Percentiles rank a stretch among this genome's conserved stretches.
Evolutionary conservation across 2,113 vertebrate genomes (phyloP).

Genomic region (Phainopepla nitens): DNA sequence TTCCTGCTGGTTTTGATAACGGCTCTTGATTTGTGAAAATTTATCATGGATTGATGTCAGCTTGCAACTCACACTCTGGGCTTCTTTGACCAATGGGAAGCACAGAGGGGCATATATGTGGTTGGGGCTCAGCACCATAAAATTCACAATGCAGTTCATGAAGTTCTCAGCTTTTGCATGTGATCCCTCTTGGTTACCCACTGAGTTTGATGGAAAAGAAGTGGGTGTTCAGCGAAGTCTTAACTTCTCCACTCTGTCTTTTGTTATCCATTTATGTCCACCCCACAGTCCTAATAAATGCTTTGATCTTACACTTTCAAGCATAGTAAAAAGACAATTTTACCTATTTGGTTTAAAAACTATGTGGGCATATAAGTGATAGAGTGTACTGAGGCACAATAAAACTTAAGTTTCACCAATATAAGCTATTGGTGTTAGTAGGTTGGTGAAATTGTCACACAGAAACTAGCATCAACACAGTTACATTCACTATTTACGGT

Average conservation of each 20-base stretch:
- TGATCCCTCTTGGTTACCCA: neutral
- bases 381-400: neutral
- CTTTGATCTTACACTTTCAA: neutral
- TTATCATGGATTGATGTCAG: slow-evolving; percentile 26
- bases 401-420: neutral
- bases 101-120: neutral
- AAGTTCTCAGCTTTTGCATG: neutral
- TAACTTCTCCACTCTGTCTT: neutral
- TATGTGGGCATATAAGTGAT: neutral
- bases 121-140: neutral
- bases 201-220: neutral
- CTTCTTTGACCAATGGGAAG: slow-evolving; percentile 16
- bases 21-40: slow-evolving; percentile 20
- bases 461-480: neutral
- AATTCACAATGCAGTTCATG: neutral
- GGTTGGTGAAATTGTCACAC: neutral
- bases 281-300: neutral
- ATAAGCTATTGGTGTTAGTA: neutral
- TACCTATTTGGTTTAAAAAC: neutral
- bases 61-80: neutral
- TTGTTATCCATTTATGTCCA: neutral
- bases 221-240: neutral
- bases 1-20: slow-evolving; percentile 53
- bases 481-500: neutral
- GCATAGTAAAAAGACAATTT: neutral